A percentile compares a stretch with the other conserved stretches of the same genome.
These are phyloP conservation scores for Drosophila repletoides DNA, from an alignment of 1,140 invertebrate genomes.

Conservation along the genomic window DNA sequence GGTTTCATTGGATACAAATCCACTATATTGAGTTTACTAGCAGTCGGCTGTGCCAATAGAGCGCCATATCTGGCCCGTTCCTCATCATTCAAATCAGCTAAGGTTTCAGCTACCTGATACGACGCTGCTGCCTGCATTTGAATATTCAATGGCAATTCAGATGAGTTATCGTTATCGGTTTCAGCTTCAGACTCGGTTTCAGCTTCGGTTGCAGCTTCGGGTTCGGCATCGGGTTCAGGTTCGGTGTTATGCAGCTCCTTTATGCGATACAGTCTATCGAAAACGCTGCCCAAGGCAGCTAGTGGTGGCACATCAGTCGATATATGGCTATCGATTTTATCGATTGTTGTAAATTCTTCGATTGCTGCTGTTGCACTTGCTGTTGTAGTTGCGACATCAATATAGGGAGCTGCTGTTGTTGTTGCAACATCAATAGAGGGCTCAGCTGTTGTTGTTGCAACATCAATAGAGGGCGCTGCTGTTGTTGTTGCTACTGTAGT, in stretches of 20 bases:
- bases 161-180: not conserved
- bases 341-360: slow-evolving; percentile 6
- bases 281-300: slow-evolving; percentile 39
- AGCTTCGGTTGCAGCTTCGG: not conserved
- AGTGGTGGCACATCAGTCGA: slow-evolving; percentile 35
- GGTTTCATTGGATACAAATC: slow-evolving; percentile 75
- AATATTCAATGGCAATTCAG: slow-evolving; percentile 38
- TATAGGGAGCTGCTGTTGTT: slow-evolving; percentile 5
- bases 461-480: too few relatives aligned
- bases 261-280: slow-evolving; percentile 57
- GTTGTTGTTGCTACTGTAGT: slow-evolving; percentile 34
- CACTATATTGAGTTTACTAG: slow-evolving; percentile 72
- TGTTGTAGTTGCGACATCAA: slow-evolving; percentile 3
- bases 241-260: slow-evolving; percentile 20
- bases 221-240: not conserved
- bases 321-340: not conserved
- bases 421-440: slow-evolving; percentile 19
- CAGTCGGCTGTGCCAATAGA: slow-evolving; percentile 54
- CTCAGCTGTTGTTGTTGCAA: not conserved
- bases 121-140: slow-evolving; percentile 71
- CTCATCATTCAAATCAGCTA: slow-evolving; percentile 68
- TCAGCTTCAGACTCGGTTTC: not conserved
- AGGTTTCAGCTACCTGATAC: slow-evolving; percentile 67
- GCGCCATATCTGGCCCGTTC: slow-evolving; percentile 54
- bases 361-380: not conserved